phyloP scores from a whole-genome alignment of 2,113 vertebrate genomes.

The Cavia aperea region DNA sequence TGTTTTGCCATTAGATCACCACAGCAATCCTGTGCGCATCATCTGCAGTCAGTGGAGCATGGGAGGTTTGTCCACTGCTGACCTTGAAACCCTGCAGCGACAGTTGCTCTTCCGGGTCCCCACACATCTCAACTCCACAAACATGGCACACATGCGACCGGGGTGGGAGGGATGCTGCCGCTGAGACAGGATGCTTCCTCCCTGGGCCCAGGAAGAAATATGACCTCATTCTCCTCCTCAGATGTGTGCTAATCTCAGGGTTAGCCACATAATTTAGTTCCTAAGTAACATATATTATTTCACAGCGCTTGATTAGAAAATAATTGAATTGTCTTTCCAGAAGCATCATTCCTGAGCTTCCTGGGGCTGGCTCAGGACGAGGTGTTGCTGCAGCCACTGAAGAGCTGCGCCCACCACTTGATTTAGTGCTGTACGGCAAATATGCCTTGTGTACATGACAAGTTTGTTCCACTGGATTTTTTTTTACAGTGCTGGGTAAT shows the following conservation, averaged over 20 bases:
- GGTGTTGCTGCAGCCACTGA: not conserved
- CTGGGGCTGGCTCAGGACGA: not conserved
- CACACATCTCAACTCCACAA: accelerated
- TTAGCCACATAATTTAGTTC: not conserved
- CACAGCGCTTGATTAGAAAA: not conserved
- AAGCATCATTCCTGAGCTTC: not conserved
- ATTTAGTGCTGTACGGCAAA: not conserved
- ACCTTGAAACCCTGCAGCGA: accelerated
- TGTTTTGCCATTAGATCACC: not conserved
- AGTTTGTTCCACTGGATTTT: not conserved
- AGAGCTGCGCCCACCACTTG: accelerated
- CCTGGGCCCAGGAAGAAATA: not conserved
- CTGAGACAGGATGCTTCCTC: not conserved
- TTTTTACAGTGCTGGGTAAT: not conserved
- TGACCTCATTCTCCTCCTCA: not conserved
- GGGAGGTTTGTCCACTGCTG: accelerated
- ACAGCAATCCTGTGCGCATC: too few relatives aligned
- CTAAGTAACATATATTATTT: not conserved
- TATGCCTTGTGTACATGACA: accelerated
- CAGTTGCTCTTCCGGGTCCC: accelerated
- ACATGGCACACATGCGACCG: accelerated
- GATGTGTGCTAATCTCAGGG: accelerated
- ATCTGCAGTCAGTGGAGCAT: not conserved
- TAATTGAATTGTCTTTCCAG: not conserved
- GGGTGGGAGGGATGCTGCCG: accelerated